Percentiles rank a stretch among this genome's conserved stretches.
Evolutionary conservation across 2,113 vertebrate species (phyloP).

Genomic region (Delphinapterus leucas): DNA sequence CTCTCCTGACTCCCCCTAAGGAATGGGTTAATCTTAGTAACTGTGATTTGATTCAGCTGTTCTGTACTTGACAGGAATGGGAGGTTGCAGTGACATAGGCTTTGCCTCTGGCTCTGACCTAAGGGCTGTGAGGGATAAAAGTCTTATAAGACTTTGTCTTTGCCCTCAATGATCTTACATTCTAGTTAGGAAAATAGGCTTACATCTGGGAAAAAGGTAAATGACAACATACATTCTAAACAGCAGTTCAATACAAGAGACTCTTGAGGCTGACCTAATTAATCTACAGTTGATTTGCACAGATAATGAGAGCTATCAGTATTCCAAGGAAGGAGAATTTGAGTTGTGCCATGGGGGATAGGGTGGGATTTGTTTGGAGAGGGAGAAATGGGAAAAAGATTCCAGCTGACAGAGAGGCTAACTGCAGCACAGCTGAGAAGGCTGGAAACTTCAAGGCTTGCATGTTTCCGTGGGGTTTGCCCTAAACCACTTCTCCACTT

Average conservation of each 20-base stretch:
- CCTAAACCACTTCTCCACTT: background rate
- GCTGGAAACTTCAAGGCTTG: background rate
- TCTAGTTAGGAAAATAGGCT: slow-evolving; percentile 23
- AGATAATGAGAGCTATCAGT: slow-evolving; percentile 28
- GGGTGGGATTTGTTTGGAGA: background rate
- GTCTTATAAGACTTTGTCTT: background rate
- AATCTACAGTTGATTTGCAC: background rate
- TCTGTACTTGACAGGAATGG: background rate
- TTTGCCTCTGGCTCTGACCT: background rate
- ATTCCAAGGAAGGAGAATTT: background rate
- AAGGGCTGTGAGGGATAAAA: background rate
- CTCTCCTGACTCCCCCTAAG: background rate
- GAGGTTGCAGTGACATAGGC: background rate
- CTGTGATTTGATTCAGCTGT: background rate
- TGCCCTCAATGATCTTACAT: background rate
- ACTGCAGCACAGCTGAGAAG: background rate
- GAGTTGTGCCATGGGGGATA: background rate
- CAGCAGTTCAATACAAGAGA: slow-evolving; percentile 9
- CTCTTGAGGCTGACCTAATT: slow-evolving; percentile 31
- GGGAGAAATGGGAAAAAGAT: background rate
- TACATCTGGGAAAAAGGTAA: background rate
- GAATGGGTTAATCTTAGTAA: background rate
- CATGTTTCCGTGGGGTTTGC: background rate
- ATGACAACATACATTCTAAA: background rate
- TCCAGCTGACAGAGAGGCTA: background rate